A percentile compares a stretch with the other conserved stretches of the same genome.
These are phyloP conservation scores for Sceloporus undulatus DNA, from an alignment of 2,113 vertebrate genomes.

Conservation along the genomic window DNA sequence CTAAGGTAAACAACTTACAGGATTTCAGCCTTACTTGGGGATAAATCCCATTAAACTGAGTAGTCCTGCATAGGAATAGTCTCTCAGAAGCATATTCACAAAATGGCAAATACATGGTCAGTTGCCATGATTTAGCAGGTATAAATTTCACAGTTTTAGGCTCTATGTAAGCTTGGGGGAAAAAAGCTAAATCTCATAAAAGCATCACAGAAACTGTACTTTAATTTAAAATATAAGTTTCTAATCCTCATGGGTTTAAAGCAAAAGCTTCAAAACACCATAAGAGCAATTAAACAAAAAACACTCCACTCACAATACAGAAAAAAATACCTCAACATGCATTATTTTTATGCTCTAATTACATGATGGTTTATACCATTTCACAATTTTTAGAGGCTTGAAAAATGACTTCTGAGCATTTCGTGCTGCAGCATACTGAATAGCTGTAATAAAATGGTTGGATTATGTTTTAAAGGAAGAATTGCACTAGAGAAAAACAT, in stretches of 20 bases:
- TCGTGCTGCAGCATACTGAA: slow-evolving; percentile 2
- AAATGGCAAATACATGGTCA: neutral
- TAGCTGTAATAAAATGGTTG: neutral
- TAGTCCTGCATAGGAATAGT: neutral
- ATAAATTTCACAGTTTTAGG: neutral
- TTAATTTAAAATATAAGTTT: slow-evolving; percentile 18
- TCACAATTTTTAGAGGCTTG: slow-evolving; percentile 22
- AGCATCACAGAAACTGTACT: neutral
- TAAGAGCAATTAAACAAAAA: neutral
- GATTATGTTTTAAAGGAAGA: slow-evolving; percentile 22
- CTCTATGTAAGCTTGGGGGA: neutral
- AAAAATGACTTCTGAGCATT: slow-evolving; percentile 18
- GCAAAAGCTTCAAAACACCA: slow-evolving; percentile 3
- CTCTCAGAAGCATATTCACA: neutral
- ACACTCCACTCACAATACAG: no score
- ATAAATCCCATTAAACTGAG: neutral
- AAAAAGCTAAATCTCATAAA: slow-evolving; percentile 3
- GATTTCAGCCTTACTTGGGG: neutral
- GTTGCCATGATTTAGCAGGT: neutral
- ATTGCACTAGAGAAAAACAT: neutral
- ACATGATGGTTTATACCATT: slow-evolving; percentile 20
- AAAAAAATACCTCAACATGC: neutral
- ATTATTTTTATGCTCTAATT: slow-evolving; percentile 34
- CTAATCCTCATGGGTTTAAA: slow-evolving; percentile 9
- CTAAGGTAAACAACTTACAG: neutral